Percentiles rank a stretch among this genome's conserved stretches.
Conservation (phyloP, 2,888 invertebrate genomes). For the Ormyrus nitidulus region DNA sequence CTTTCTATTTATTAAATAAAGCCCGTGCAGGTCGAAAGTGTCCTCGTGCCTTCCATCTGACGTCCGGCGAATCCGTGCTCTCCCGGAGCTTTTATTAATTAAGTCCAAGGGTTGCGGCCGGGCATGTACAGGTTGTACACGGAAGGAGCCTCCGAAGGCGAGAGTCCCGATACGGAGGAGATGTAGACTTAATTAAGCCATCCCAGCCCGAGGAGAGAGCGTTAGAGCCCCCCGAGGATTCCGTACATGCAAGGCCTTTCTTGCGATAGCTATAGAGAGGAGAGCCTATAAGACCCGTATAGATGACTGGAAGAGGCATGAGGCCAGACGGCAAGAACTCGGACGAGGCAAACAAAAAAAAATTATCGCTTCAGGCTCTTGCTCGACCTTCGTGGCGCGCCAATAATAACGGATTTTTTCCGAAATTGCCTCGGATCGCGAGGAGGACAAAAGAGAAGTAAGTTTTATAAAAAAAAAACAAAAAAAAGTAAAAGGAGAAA, state of each 20-base stretch:
- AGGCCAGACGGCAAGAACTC: conserved; percentile 11
- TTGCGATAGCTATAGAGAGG: conserved; percentile 1
- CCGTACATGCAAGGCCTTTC: conserved; percentile 15
- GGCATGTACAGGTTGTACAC: conserved; percentile 20
- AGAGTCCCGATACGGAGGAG: conserved; percentile 37
- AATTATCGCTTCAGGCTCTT: conserved; percentile 12
- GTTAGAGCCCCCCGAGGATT: conserved; percentile 33
- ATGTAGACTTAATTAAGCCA: conserved; percentile 52
- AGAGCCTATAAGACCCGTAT: not conserved
- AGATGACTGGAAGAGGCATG: conserved; percentile 5
- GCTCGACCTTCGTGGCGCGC: not conserved
- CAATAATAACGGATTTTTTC: conserved; percentile 23
- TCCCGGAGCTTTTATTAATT: conserved; percentile 46
- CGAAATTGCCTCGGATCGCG: not conserved
- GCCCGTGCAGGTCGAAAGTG: no score
- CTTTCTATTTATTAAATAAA: no score
- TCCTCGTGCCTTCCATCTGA: not conserved
- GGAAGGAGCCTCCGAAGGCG: conserved; percentile 15
- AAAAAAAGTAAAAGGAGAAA: conserved; percentile 1
- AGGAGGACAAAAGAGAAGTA: not conserved
- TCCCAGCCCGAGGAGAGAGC: conserved; percentile 21
- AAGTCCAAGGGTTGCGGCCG: conserved; percentile 17
- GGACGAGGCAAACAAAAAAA: conserved; percentile 13
- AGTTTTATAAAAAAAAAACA: no score
- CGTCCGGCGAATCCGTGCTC: not conserved